Percentiles rank a stretch among this genome's conserved stretches.
Evolutionary conservation across 1,140 invertebrate species (phyloP).

Genomic region (Drosophila orena): DNA sequence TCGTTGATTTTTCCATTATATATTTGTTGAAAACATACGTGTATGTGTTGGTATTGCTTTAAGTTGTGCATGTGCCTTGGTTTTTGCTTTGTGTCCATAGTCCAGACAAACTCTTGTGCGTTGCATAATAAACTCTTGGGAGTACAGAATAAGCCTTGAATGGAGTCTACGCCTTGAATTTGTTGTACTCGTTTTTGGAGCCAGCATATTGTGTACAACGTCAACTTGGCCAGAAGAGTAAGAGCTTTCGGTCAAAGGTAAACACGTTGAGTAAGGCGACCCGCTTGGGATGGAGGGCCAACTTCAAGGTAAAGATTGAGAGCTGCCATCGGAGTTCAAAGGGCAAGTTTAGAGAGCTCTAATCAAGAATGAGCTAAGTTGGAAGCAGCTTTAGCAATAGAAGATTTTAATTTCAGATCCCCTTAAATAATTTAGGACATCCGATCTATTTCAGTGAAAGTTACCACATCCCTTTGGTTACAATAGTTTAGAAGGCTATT

Average conservation of each 20-base stretch:
- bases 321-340: constrained; percentile 16
- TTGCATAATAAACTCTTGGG: constrained; percentile 17
- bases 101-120: constrained; percentile 7
- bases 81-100: constrained; percentile 18
- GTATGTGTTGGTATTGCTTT: constrained; percentile 27
- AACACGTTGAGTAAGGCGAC: constrained; percentile 44
- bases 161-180: constrained; percentile 28
- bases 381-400: not conserved
- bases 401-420: not conserved
- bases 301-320: constrained; percentile 31
- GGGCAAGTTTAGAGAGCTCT: not conserved
- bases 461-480: no score
- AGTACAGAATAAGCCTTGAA: not conserved
- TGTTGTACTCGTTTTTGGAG: constrained; percentile 44
- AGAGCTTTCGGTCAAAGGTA: constrained; percentile 42
- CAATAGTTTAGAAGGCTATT: not conserved
- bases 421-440: no score
- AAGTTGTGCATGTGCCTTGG: constrained; percentile 43
- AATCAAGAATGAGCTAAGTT: not conserved
- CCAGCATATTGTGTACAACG: constrained; percentile 51
- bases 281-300: constrained; percentile 31
- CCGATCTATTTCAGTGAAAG: no score
- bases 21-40: constrained; percentile 44
- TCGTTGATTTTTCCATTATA: constrained; percentile 43
- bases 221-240: constrained; percentile 32